phyloP scores from a whole-genome alignment of 2,888 invertebrate species.

The Orchesella flavescens region DNA sequence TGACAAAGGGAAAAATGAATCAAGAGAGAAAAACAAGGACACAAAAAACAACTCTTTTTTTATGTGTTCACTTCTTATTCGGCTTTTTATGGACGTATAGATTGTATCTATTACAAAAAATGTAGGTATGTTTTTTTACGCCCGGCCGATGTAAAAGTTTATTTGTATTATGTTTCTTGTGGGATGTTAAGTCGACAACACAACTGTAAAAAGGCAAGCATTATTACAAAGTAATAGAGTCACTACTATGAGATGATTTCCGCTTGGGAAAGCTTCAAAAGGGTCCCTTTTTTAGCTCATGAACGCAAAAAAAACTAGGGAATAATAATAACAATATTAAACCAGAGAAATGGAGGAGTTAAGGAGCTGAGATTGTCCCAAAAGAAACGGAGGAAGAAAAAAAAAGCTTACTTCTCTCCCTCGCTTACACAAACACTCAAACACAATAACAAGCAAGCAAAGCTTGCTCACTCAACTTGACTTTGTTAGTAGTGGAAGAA shows the following conservation, averaged over 20 bases:
- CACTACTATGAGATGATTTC: constrained; percentile 24
- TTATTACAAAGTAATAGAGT: constrained; percentile 4
- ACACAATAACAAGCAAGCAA: background rate
- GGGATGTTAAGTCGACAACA: background rate
- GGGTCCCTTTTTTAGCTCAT: background rate
- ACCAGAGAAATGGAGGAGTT: background rate
- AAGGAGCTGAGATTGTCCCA: background rate
- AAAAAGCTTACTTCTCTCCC: background rate
- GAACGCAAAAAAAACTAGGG: background rate
- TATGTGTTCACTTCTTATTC: background rate
- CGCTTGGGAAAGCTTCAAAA: constrained; percentile 20
- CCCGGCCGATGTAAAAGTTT: background rate
- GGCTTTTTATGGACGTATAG: background rate
- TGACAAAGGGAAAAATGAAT: background rate
- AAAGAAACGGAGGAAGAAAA: background rate
- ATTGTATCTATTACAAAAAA: background rate
- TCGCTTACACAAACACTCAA: background rate
- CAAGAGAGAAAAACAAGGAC: background rate
- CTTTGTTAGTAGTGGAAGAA: background rate
- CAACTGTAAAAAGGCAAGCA: background rate
- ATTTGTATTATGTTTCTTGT: background rate
- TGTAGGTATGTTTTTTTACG: background rate
- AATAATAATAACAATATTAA: constrained; percentile 5
- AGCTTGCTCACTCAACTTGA: constrained; percentile 28
- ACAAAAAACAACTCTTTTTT: background rate